Evolutionary conservation across 2,797 vertebrate species (phyloP).

Genomic region (Enteromius anoplus): DNA sequence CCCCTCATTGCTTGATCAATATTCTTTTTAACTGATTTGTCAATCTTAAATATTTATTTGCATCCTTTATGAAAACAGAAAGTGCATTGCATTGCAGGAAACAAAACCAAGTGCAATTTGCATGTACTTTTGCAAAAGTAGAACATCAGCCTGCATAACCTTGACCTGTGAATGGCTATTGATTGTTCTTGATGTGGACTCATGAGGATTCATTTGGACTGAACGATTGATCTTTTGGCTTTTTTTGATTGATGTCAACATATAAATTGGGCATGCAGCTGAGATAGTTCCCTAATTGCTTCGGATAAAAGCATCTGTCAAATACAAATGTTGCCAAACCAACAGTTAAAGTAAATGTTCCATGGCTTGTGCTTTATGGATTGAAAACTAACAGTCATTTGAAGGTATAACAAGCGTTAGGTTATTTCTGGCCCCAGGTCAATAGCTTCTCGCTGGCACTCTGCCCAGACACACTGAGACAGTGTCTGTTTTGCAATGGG

Average conservation of each 20-base stretch:
- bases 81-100: not conserved
- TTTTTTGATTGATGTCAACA: not conserved
- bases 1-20: not conserved
- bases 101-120: not conserved
- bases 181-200: slow-evolving; percentile 9
- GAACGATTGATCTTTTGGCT: not conserved
- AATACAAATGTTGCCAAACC: slow-evolving; percentile 3
- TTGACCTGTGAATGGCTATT: not conserved
- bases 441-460: not conserved
- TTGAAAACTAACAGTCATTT: slow-evolving; percentile 1
- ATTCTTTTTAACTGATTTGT: not conserved
- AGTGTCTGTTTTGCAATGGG: not conserved
- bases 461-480: slow-evolving; percentile 6
- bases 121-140: not conserved
- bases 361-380: not conserved
- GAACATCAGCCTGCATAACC: not conserved
- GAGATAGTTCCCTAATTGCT: not conserved
- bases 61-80: not conserved
- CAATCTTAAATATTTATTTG: not conserved
- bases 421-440: not conserved
- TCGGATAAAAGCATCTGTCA: slow-evolving; percentile 10
- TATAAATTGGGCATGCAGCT: not conserved
- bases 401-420: not conserved
- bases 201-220: slow-evolving; percentile 6
- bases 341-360: slow-evolving; percentile 13